Conservation (phyloP, 2,888 invertebrate genomes). For the Meganola albula region DNA sequence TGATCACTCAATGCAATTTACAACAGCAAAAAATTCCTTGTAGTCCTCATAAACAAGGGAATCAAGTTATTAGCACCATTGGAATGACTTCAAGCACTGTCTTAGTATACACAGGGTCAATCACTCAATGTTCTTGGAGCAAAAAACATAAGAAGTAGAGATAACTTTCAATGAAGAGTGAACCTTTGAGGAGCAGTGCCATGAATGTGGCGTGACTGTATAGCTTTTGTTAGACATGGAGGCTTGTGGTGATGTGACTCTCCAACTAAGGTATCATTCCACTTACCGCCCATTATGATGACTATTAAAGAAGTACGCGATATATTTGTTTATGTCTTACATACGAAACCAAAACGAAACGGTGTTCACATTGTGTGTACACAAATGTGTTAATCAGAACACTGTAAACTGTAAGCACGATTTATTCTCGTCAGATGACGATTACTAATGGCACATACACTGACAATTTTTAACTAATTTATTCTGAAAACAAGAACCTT, state of each 20-base stretch:
- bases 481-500: constrained; percentile 71
- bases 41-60: too few relatives aligned
- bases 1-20: not conserved
- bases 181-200: constrained; percentile 10
- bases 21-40: too few relatives aligned
- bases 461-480: too few relatives aligned
- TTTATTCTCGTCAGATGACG: constrained; percentile 44
- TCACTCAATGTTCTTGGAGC: too few relatives aligned
- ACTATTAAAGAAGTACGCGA: constrained; percentile 43
- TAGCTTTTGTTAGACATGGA: constrained; percentile 28
- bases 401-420: constrained; percentile 33
- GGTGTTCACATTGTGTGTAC: constrained; percentile 45
- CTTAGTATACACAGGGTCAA: too few relatives aligned
- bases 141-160: too few relatives aligned
- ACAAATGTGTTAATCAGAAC: constrained; percentile 26
- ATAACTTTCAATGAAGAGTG: not conserved
- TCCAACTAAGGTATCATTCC: constrained; percentile 17
- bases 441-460: too few relatives aligned
- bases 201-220: constrained; percentile 16
- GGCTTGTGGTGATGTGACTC: constrained; percentile 27
- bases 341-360: constrained; percentile 52
- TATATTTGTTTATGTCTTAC: constrained; percentile 38
- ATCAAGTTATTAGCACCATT: too few relatives aligned
- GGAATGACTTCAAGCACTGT: too few relatives aligned
- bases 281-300: constrained; percentile 64